Conservation (phyloP, 2,113 vertebrate species). For the Ciconia maguari region DNA sequence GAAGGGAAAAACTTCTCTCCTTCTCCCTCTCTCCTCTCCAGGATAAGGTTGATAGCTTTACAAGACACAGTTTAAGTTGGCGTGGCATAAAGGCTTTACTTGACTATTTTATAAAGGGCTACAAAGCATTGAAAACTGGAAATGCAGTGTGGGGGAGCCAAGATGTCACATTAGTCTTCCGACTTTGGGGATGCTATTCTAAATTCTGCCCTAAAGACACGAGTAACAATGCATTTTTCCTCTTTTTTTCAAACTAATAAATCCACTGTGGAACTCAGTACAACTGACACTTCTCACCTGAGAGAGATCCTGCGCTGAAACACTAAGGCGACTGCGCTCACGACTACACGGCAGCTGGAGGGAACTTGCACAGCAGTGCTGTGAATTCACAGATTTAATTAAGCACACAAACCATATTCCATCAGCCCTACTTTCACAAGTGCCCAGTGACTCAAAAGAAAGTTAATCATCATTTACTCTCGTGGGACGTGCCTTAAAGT, state of each 20-base stretch:
- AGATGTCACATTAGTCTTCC: neutral
- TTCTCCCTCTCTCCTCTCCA: neutral
- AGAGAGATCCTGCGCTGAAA: neutral
- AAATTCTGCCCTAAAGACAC: neutral
- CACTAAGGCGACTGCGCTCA: neutral
- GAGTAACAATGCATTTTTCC: neutral
- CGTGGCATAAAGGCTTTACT: neutral
- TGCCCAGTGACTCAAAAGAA: neutral
- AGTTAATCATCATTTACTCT: neutral
- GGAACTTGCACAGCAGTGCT: neutral
- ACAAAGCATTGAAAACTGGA: neutral
- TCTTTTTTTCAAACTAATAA: neutral
- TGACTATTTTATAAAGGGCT: conserved; percentile 8
- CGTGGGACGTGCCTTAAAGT: neutral
- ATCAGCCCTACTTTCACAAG: neutral
- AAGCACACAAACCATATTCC: neutral
- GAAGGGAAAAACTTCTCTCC: neutral
- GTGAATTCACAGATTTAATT: no score
- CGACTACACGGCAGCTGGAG: rapidly evolving
- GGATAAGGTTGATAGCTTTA: neutral
- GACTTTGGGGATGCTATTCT: neutral
- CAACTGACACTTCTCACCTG: neutral
- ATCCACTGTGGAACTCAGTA: neutral
- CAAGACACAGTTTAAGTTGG: neutral
- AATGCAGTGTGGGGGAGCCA: neutral